Base-by-base conservation (phyloP, 2,888 invertebrate species). In the Rhingia campestris region DNA sequence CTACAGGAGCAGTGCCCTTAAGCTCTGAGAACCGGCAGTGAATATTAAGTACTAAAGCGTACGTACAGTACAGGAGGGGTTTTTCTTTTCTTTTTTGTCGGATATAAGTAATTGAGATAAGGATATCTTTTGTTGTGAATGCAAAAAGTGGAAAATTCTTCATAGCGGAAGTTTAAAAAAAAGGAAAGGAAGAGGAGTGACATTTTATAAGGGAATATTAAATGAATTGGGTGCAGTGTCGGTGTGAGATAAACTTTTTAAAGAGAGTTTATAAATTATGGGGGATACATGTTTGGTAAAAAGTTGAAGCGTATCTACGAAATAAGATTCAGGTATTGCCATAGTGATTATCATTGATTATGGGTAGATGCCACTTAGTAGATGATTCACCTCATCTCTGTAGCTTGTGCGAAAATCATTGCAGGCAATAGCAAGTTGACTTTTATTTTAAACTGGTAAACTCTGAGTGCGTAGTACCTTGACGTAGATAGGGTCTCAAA, bases 101-200 rank as follows among this genome's bases (percentile, higher is more conserved):
- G 82, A 82, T 67, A 64, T 79, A 82, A 79, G 82, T 74, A 79
- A 82, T 82, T 82, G 82, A 82, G 82, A 82, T 82, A 73, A 82
- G 73, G 82, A 69, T 74, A 43, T 79, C 79, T 82, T 74, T 79
- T 82, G 82, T 82, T 82, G 67, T 74, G 67, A 79, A 69, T 79
- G 67, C 69, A 73, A 73, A 82, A 67, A 79, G 82, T 73, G 79
- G 77, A 73, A 82, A 61, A 69, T 69, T 79, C 63, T 73, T 74
- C 67, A 63, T 53, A 39, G 73, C 49, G 45, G 51, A 73, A 53
- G 47, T 73, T 58, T 51, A 30, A 43, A 39, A 32, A n/a, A 32
- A n/a, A 39, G 41, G 7, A 53, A 41, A 53, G 45, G 12, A 33
- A 56, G 47, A 37, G 4, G 4, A 56, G 4, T 49, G 37, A 3